Percentiles rank a stretch among this genome's conserved stretches.
These are phyloP conservation scores for Eristalis arbustorum DNA, from an alignment of 2,888 invertebrate species.

Conservation along the genomic window DNA sequence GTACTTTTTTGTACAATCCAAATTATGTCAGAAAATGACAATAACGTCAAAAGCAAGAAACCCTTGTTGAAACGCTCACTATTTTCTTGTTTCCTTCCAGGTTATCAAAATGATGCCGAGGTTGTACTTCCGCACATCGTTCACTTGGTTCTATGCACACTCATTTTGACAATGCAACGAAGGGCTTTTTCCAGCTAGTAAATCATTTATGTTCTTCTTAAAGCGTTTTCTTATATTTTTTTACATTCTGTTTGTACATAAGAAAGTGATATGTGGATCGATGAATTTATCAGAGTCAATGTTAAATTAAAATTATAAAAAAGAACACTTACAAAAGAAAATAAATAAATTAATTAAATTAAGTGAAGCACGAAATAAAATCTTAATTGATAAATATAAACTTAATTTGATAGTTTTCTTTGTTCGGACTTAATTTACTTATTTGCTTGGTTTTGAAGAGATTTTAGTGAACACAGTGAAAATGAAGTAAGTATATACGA, in stretches of 20 bases:
- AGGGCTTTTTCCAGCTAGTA: slow-evolving; percentile 46
- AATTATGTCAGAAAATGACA: too few species aligned
- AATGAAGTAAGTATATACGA: too few species aligned
- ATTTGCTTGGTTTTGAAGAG: too few species aligned
- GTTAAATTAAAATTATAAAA: slow-evolving; percentile 52
- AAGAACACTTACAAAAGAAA: slow-evolving; percentile 47
- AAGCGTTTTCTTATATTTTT: slow-evolving; percentile 42
- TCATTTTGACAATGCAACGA: slow-evolving; percentile 21
- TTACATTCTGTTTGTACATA: slow-evolving; percentile 69
- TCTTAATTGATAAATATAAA: slow-evolving; percentile 12
- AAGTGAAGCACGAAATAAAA: slow-evolving; percentile 69
- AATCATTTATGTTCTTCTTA: neutral
- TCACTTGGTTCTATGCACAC: slow-evolving; percentile 10
- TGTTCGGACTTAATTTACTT: too few species aligned
- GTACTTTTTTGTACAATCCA: too few species aligned
- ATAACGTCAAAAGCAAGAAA: too few species aligned
- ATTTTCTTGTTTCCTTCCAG: slow-evolving; percentile 20
- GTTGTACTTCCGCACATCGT: slow-evolving; percentile 5
- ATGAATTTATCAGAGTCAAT: slow-evolving; percentile 70
- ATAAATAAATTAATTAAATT: slow-evolving; percentile 16
- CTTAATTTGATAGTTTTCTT: neutral
- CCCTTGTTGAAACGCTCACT: too few species aligned
- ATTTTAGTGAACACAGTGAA: too few species aligned
- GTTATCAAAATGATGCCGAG: slow-evolving; percentile 44
- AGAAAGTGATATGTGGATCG: slow-evolving; percentile 69